These are phyloP conservation scores for Scrobipalpa atriplicella DNA, from an alignment of 2,888 invertebrate species.

Conservation along the genomic window DNA sequence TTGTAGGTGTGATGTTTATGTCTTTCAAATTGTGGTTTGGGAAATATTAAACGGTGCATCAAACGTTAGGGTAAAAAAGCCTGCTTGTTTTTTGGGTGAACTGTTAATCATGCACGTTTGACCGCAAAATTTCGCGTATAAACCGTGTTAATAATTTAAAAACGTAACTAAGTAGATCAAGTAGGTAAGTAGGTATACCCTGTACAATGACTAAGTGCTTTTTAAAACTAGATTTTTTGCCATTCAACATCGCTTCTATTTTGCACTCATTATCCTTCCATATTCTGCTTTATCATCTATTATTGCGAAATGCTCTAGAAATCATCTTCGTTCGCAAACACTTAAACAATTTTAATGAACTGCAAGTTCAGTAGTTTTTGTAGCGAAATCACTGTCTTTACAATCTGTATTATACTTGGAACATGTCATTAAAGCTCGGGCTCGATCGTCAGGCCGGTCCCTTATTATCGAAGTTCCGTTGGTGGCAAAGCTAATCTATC, in stretches of 20 bases:
- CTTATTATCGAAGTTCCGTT: constrained; percentile 31
- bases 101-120: not conserved
- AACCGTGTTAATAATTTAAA: not conserved
- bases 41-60: not conserved
- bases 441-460: constrained; percentile 26
- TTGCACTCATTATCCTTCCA: not conserved
- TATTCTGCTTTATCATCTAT: not conserved
- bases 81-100: not conserved
- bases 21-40: constrained; percentile 2
- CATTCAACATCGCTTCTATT: not conserved
- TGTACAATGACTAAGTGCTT: not conserved
- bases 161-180: constrained; percentile 1
- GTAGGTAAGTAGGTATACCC: too few relatives aligned
- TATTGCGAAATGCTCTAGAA: not conserved
- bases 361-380: constrained; percentile 22
- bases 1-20: constrained; percentile 1
- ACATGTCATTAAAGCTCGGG: constrained; percentile 24
- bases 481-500: constrained; percentile 25
- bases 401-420: constrained; percentile 18
- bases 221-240: not conserved
- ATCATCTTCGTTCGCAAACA: not conserved
- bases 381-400: constrained; percentile 12
- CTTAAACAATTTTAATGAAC: constrained; percentile 10
- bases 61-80: not conserved
- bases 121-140: not conserved